Conservation (phyloP, 2,888 invertebrate species). For the Diadegma fenestrale region DNA sequence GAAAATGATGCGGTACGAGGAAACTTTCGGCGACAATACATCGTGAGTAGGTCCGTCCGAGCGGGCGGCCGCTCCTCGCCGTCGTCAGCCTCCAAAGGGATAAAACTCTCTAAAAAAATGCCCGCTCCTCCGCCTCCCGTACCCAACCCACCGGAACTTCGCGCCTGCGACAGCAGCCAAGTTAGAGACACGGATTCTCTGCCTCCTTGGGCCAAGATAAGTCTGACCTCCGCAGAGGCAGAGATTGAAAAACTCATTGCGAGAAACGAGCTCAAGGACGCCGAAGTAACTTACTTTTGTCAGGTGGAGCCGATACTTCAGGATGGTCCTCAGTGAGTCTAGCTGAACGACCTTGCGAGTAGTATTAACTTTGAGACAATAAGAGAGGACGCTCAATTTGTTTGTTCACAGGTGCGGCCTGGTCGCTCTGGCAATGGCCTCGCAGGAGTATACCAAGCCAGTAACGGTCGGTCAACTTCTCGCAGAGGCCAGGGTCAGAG, state of each 20-base stretch:
- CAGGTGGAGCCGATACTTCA: conserved; percentile 83
- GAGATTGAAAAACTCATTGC: conserved; percentile 83
- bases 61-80: neutral
- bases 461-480: conserved; percentile 87
- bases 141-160: conserved; percentile 77
- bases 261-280: conserved; percentile 82
- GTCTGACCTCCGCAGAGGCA: conserved; percentile 81
- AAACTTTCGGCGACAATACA: neutral
- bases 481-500: conserved; percentile 87
- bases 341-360: too few species aligned
- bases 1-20: conserved; percentile 16
- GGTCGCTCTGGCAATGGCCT: conserved; percentile 93
- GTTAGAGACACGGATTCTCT: conserved; percentile 78
- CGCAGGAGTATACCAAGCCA: conserved; percentile 87
- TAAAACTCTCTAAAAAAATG: conserved; percentile 71
- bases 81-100: neutral
- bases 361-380: neutral
- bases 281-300: conserved; percentile 83
- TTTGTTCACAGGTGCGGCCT: conserved; percentile 90
- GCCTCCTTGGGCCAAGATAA: conserved; percentile 83
- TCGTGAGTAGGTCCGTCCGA: conserved; percentile 17
- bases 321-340: conserved; percentile 83
- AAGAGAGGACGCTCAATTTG: neutral
- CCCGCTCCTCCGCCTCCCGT: conserved; percentile 81
- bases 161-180: conserved; percentile 79